Evolutionary conservation across 1,140 invertebrate species (phyloP).

Genomic region (Diorhabda carinulata): DNA sequence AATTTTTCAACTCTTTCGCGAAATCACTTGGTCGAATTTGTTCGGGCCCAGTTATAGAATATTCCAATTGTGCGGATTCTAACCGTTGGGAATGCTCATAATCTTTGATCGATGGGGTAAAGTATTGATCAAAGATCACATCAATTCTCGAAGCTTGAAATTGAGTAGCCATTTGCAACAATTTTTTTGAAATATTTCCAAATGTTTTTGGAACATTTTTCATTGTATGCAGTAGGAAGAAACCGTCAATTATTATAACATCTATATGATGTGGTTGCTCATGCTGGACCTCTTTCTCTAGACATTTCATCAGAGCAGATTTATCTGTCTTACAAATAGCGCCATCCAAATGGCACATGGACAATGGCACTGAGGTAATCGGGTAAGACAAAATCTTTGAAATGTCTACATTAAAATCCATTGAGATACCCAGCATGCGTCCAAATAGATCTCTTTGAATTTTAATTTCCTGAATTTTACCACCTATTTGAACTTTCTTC

Average conservation of each 20-base stretch:
- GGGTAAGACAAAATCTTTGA: not conserved
- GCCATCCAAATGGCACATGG: not conserved
- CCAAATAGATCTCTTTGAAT: conserved; percentile 16
- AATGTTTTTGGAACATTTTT: too few relatives aligned
- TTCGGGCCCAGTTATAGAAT: conserved; percentile 15
- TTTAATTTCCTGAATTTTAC: not conserved
- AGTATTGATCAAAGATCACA: conserved; percentile 5
- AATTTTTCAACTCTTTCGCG: conserved; percentile 13
- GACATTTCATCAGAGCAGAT: conserved; percentile 28
- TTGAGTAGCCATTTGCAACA: conserved; percentile 27
- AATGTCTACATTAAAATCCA: not conserved
- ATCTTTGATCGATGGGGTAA: conserved; percentile 30
- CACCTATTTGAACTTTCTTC: not conserved
- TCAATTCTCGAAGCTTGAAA: not conserved
- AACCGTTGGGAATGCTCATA: conserved; percentile 19
- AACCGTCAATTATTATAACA: conserved; percentile 8
- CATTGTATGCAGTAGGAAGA: too few relatives aligned
- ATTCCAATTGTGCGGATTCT: conserved; percentile 11
- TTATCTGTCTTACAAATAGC: conserved; percentile 28
- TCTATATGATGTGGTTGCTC: conserved; percentile 29
- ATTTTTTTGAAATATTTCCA: conserved; percentile 24
- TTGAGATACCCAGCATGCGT: not conserved
- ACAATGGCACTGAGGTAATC: not conserved
- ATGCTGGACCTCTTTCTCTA: conserved; percentile 27
- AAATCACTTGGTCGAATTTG: conserved; percentile 25